Evolutionary conservation across 2,113 vertebrate species (phyloP), one percentile per base, ranked within the genome.

Genomic region (Sciurus niger): DNA sequence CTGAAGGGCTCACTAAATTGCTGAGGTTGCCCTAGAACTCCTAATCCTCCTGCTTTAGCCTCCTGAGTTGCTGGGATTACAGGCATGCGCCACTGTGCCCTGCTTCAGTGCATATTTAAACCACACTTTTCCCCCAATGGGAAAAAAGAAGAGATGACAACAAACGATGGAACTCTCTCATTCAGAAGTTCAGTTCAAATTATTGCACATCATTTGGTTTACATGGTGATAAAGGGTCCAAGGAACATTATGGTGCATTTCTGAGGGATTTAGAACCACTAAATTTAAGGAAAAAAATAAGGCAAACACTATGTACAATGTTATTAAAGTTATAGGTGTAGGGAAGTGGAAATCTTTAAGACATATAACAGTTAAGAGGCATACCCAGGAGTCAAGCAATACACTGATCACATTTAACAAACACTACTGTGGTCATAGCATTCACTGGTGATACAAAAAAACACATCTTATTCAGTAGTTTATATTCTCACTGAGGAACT

Each of bases 141-240:
- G 30, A 84, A 89, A 70, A 68, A 40, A 72, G 73, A 83, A 65
- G 73, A 70, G 34, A 48, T 53, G 32, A 6, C 72, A 92, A 74
- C 34, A 16, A 83, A 78, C 48, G 90, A 72, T 86, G 32, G 16
- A 82, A 32, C 11, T 68, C 93, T 32, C 34, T 88, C 8, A 89
- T 83, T 73, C 43, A 76, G 60, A 85, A 40, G 9, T 34, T 84
- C 72, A 94, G 30, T 84, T 76, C 63, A 85, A 94, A 58, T 65
- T 6, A 70, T 30, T 93, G 51, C 60, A 87, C 46, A 89, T 51
- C n/a, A 83, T 92, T 92, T 95, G 77, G 46, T 72, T 95, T 89
- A 40, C 84, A 77, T 17, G 74, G 8, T 53, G 14, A 89, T 77
- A 63, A 93, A 84, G 12, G 28, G 72, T 65, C 46, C 58, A 95